Evolutionary conservation across 2,113 vertebrate genomes (phyloP).

Genomic region (Panthera tigris): DNA sequence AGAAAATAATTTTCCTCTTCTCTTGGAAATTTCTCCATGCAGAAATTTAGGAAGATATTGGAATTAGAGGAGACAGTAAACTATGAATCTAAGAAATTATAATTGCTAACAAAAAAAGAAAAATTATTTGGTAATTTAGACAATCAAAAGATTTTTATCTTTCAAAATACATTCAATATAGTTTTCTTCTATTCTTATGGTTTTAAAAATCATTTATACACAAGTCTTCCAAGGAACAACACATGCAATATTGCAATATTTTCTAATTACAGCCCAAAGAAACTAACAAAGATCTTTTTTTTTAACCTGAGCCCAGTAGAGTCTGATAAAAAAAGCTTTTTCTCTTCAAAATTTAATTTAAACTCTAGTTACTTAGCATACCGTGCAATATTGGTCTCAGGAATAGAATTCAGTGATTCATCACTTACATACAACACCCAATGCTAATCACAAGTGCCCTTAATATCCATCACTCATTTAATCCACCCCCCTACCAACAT

Average conservation of each 20-base stretch:
- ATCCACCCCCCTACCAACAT: no score
- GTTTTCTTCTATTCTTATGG: background rate
- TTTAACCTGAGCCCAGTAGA: background rate
- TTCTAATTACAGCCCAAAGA: background rate
- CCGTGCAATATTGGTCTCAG: no score
- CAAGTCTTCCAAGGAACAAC: background rate
- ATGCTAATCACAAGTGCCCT: no score
- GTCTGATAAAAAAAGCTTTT: background rate
- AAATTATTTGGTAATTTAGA: background rate
- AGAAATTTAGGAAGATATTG: constrained; percentile 30
- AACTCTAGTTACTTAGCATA: no score
- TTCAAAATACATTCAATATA: constrained; percentile 15
- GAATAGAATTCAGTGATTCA: no score
- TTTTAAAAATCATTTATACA: background rate
- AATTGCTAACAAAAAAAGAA: background rate
- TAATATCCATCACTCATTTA: no score
- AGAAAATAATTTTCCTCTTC: constrained; percentile 24
- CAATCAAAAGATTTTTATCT: background rate
- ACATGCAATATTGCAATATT: background rate
- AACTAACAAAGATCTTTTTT: background rate
- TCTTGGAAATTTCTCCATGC: constrained; percentile 23
- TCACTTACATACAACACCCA: no score
- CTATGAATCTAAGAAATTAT: background rate
- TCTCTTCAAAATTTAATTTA: no score
- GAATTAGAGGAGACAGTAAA: background rate